Evolutionary conservation across 2,797 vertebrate species (phyloP).

Genomic region (Gambelia wislizenii): DNA sequence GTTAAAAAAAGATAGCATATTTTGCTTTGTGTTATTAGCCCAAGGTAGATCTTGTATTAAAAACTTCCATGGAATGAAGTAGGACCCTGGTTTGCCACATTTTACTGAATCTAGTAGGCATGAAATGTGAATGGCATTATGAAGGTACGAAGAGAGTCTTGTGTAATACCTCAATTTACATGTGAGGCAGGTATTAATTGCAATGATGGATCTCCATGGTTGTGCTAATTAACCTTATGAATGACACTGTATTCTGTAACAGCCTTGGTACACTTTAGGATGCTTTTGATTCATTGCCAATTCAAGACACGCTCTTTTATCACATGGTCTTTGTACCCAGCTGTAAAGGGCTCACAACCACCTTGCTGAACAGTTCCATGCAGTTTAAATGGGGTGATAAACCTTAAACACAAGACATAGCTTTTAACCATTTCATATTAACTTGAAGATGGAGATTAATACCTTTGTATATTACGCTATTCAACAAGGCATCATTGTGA

Average conservation of each 20-base stretch:
- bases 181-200: not conserved
- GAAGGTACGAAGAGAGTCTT: constrained; percentile 3
- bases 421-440: not conserved
- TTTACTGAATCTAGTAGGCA: not conserved
- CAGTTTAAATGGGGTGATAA: not conserved
- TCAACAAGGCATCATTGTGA: constrained; percentile 43
- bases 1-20: constrained; percentile 7
- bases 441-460: constrained; percentile 12
- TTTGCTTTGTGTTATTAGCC: not conserved
- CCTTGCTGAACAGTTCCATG: constrained; percentile 11
- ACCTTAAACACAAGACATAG: not conserved
- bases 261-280: not conserved
- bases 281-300: not conserved
- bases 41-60: not conserved
- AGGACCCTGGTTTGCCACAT: not conserved
- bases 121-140: constrained; percentile 13
- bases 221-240: not conserved
- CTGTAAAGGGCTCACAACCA: not conserved
- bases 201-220: not conserved
- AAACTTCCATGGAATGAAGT: not conserved
- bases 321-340: not conserved
- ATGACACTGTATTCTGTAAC: not conserved
- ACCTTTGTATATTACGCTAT: constrained; percentile 48
- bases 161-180: not conserved
- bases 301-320: not conserved